These are phyloP conservation scores for Actenoides lindsayi DNA, from an alignment of 2,113 vertebrate genomes.

Conservation along the genomic window DNA sequence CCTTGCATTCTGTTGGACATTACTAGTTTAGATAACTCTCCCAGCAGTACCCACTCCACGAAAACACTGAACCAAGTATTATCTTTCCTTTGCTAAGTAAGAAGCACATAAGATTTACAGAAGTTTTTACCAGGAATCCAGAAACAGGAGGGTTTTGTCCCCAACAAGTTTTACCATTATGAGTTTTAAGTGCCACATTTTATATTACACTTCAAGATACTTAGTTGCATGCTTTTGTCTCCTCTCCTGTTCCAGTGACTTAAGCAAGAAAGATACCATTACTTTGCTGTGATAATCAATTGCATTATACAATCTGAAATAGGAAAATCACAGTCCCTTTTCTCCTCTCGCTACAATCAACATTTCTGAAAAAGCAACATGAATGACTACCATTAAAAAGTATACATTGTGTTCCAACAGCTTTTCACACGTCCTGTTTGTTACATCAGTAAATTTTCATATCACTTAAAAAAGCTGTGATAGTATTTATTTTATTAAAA, in stretches of 20 bases:
- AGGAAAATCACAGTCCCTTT: not conserved
- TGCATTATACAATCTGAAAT: not conserved
- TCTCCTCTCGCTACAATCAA: not conserved
- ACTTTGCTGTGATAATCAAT: not conserved
- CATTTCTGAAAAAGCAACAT: not conserved
- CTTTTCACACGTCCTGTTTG: not conserved
- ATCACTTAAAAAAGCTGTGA: not conserved
- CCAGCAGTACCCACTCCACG: not conserved
- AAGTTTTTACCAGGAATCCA: not conserved
- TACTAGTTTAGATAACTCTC: not conserved
- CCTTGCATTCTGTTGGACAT: not conserved
- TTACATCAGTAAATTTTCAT: not conserved
- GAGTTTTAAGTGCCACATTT: not conserved
- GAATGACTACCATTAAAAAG: not conserved
- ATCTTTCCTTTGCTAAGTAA: not conserved
- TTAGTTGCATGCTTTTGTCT: not conserved
- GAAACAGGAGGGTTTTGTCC: not conserved
- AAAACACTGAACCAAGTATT: not conserved
- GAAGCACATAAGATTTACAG: not conserved
- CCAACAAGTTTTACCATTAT: not conserved
- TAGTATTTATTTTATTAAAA: not conserved
- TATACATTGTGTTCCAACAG: not conserved
- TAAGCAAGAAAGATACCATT: not conserved
- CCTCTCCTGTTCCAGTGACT: not conserved
- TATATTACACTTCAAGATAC: not conserved